Conservation (phyloP, 2,113 vertebrate genomes). For the Festucalex cinctus region DNA sequence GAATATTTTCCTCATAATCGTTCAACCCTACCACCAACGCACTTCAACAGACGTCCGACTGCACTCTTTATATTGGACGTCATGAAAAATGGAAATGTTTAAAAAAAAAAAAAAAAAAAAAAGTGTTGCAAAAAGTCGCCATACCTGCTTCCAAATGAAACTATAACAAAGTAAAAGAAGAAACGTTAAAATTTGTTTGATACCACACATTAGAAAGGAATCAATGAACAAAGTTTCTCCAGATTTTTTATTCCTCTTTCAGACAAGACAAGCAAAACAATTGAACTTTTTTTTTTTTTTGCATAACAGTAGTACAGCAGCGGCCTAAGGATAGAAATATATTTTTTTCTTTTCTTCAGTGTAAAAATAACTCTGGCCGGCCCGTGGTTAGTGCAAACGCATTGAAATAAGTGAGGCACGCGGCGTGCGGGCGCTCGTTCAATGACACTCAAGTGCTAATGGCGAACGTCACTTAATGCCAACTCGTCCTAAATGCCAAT, state of each 20-base stretch:
- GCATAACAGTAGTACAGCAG: conserved; percentile 70
- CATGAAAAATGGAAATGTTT: too few relatives aligned
- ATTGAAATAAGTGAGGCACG: conserved; percentile 68
- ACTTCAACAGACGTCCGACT: too few relatives aligned
- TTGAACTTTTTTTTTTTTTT: conserved; percentile 45
- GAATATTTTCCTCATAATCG: too few relatives aligned
- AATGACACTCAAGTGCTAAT: conserved; percentile 55
- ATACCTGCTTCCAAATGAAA: too few relatives aligned
- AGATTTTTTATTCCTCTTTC: conserved; percentile 61
- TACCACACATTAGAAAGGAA: too few relatives aligned
- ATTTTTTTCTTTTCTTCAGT: conserved; percentile 44
- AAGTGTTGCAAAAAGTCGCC: too few relatives aligned
- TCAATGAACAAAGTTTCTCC: not conserved
- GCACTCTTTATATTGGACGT: too few relatives aligned
- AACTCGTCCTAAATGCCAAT: not conserved
- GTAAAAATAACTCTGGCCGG: conserved; percentile 67
- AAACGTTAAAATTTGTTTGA: too few relatives aligned
- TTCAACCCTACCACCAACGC: too few relatives aligned
- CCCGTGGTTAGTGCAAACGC: conserved; percentile 69
- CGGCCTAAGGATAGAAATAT: conserved; percentile 53
- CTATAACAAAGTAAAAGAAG: too few relatives aligned
- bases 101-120: too few relatives aligned
- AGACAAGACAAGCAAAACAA: conserved; percentile 33
- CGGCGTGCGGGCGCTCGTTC: conserved; percentile 52
- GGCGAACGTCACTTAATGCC: conserved; percentile 17